Base-by-base conservation (phyloP, 2,888 invertebrate genomes). In the Plemyria rubiginata region DNA sequence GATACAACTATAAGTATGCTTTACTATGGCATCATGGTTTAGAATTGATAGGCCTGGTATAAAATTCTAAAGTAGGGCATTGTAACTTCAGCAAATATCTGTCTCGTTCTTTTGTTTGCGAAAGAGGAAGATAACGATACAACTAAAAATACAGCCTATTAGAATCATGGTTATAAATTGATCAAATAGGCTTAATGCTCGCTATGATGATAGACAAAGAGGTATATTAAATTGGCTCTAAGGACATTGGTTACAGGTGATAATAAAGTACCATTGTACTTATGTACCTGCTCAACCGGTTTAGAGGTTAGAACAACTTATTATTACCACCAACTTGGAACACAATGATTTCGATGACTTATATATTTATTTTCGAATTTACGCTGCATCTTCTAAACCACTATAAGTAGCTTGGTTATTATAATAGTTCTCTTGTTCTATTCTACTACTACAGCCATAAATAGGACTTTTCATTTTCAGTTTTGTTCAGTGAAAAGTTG, bases 61-160 rank as follows among this genome's bases (percentile, higher is more conserved):
- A 22, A 1, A 22, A 22, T 22, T 22, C 22, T 22, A 87, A 86
- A 83, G 88, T 87, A 72, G 9, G 32, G 1, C 12, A 22, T 46
- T 22, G n/a, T 22, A 22, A 22, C 22, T 3, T 22, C 22, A 22
- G 3, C 40, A 40, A n/a, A n/a, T n/a, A 6, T 13, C 11, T 38
- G 11, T 11, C 36, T 38, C 36, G 43, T 15, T 43, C 43, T 41
- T 11, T 43, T 12, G 7, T 38, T 11, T 43, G 15, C 15, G 13
- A 43, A 13, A 43, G 13, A 38, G 3, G 4, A 11, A 38, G 36
- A 9, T 2, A 38, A 38, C 36, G 9, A 38, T 38, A 11, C 36
- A 38, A 38, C 36, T 3, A 38, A 38, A 38, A 38, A 38, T n/a
- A n/a, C n/a, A 38, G 36, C 36, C 6, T 36, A 8, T 2, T 36